phyloP scores from a whole-genome alignment of 2,113 vertebrate species.

The Oriolus oriolus region DNA sequence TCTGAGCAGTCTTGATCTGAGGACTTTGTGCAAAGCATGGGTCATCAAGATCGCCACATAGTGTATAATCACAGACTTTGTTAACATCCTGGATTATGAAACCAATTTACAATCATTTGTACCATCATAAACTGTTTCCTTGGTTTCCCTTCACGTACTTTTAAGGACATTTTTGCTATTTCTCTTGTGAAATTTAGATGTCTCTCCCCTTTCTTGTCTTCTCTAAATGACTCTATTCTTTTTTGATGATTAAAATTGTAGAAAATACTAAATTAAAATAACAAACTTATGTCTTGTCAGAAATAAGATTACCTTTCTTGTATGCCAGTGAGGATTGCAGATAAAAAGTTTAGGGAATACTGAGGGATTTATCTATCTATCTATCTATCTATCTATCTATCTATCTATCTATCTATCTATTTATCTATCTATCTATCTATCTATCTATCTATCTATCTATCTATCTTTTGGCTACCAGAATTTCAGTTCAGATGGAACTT shows the following conservation, averaged over 20 bases:
- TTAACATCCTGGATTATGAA: neutral
- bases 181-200: neutral
- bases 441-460: neutral
- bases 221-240: neutral
- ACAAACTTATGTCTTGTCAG: neutral
- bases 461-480: neutral
- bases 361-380: neutral
- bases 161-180: neutral
- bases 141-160: rapidly evolving
- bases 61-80: neutral
- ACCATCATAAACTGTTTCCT: neutral
- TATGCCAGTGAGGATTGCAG: neutral
- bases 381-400: neutral
- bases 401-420: no score
- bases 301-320: neutral
- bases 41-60: no score
- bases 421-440: neutral
- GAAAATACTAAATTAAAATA: neutral
- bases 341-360: neutral
- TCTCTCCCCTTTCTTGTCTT: neutral
- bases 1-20: neutral
- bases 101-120: neutral
- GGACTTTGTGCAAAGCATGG: neutral
- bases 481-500: neutral
- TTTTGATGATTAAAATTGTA: neutral